Percentiles rank a stretch among this genome's conserved stretches.
Evolutionary conservation across 2,888 invertebrate genomes (phyloP).

Genomic region (Gerris lacustris): DNA sequence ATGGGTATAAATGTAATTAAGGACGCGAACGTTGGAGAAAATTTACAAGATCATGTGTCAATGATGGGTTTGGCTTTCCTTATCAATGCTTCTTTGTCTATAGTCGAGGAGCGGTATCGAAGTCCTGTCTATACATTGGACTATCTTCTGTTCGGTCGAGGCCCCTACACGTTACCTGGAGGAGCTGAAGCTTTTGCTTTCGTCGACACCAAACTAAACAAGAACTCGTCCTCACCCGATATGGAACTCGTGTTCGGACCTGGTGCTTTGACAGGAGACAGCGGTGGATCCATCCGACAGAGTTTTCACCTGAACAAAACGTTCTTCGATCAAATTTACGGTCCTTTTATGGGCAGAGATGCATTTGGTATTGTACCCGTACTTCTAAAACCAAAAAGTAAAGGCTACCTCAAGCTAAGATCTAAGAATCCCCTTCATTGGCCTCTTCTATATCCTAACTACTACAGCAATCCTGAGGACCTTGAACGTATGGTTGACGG

Average conservation of each 20-base stretch:
- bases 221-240: constrained; percentile 36
- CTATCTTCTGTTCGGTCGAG: constrained; percentile 35
- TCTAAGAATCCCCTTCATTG: constrained; percentile 45
- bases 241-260: constrained; percentile 42
- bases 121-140: constrained; percentile 35
- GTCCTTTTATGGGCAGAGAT: constrained; percentile 38
- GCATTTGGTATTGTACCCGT: constrained; percentile 51
- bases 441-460: constrained; percentile 60
- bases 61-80: constrained; percentile 36
- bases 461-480: constrained; percentile 50
- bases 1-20: constrained; percentile 37
- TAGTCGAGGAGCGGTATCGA: constrained; percentile 30
- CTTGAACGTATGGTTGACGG: constrained; percentile 37
- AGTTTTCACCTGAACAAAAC: constrained; percentile 36
- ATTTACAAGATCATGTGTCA: constrained; percentile 39
- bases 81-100: constrained; percentile 32
- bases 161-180: constrained; percentile 38
- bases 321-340: constrained; percentile 38
- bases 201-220: constrained; percentile 38
- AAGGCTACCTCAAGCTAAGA: constrained; percentile 47
- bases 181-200: constrained; percentile 40
- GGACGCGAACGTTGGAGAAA: constrained; percentile 38
- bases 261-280: constrained; percentile 41
- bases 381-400: constrained; percentile 58
- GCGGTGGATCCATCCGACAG: constrained; percentile 36